Evolutionary conservation across 2,113 vertebrate genomes (phyloP), one percentile per base, ranked within the genome.

Genomic region (Atractosteus spatula): DNA sequence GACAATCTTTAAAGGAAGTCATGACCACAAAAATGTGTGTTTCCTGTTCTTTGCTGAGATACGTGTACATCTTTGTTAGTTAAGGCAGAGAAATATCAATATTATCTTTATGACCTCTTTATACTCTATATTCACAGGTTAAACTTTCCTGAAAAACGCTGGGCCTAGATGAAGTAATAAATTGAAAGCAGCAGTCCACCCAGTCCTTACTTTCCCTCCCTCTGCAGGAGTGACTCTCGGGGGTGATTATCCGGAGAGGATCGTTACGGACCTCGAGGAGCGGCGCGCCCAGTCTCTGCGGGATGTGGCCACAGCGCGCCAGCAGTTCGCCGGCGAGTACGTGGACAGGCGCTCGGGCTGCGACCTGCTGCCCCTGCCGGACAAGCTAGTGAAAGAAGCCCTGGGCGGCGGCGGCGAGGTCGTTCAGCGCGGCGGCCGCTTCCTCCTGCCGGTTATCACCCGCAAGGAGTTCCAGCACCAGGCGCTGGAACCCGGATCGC

Each of bases 381-480:
- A 80, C 2, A 78, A 84, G 3, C 82, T 89, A 11, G 77, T 91
- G 17, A 81, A 84, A 0, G 80, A 90, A 69, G 81, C 85, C 55
- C 74, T 90, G 73, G 84, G 85, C 4, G 72, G 76, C 29, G 29
- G 29, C 3, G 80, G 70, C 0, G 76, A 55, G 8, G 54, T 79
- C 8, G 66, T 69, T 10, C 66, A 59, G 10, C 79, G 72, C 8
- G 81, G 72, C 16, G 82, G 74, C 10, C 73, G 77, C 29, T 90
- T 92, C 78, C 80, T 91, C 3, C 75, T 91, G 62, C 90, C 89
- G 0, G 82, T 90, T 3, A 91, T 90, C 70, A 91, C 90, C 0
- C 85, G 85, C 63, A 90, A 90, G 85, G 89, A 91, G 71, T 91
- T 91, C 71, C 90, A 89, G 82, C 78, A 89, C 71, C 86, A 90